These are phyloP conservation scores for Plecotus auritus DNA, from an alignment of 2,113 vertebrate genomes.

Conservation along the genomic window DNA sequence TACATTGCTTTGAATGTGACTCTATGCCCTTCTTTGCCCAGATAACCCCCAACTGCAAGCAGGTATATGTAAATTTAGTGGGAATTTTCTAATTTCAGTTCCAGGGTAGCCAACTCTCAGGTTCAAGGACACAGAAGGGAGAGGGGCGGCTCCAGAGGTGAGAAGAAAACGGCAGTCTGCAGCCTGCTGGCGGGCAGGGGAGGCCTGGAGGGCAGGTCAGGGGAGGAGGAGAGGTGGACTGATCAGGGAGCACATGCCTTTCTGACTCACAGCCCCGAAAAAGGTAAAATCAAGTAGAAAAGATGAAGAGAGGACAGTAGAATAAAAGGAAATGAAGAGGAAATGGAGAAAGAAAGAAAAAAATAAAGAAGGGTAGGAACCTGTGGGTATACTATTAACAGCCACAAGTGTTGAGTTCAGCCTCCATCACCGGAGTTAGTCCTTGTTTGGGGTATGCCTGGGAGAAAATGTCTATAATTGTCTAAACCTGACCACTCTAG, in stretches of 20 bases:
- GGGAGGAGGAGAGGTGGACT: too few relatives aligned
- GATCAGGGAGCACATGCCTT: neutral
- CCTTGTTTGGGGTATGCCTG: neutral
- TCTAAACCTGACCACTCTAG: neutral
- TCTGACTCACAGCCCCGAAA: neutral
- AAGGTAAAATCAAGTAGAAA: neutral
- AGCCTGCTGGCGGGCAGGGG: neutral
- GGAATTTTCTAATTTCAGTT: neutral
- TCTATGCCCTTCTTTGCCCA: neutral
- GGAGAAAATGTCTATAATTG: neutral
- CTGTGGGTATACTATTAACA: neutral
- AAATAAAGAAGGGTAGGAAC: neutral
- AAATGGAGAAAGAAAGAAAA: neutral
- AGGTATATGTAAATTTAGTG: neutral
- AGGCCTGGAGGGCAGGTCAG: rapidly evolving
- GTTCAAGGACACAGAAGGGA: neutral
- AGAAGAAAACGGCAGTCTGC: too few relatives aligned
- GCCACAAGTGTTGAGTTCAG: too few relatives aligned
- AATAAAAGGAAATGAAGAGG: neutral
- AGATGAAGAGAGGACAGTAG: neutral
- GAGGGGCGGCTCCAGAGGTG: neutral
- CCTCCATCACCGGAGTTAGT: rapidly evolving
- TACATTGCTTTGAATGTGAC: neutral
- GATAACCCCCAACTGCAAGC: neutral
- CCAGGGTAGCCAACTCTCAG: neutral